Evolutionary conservation across 2,797 vertebrate genomes (phyloP).

Genomic region (Sebastes oblongus): DNA sequence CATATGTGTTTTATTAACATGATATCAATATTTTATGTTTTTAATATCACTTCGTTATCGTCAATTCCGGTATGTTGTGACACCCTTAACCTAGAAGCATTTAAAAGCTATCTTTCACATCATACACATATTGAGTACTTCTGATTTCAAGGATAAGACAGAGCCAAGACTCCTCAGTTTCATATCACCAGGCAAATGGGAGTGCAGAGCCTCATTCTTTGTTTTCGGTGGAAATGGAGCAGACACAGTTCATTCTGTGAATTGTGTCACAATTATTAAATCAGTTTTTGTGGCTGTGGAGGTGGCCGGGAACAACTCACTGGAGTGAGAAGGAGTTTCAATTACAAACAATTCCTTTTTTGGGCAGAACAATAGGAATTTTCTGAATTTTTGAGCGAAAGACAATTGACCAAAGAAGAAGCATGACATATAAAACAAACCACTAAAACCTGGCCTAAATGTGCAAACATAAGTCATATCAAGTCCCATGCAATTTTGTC

Average conservation of each 20-base stretch:
- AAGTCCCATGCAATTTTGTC: not conserved
- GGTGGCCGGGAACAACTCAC: not conserved
- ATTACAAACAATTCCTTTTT: constrained; percentile 32
- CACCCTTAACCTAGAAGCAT: not conserved
- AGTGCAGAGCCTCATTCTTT: not conserved
- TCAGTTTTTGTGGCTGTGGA: not conserved
- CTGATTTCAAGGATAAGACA: not conserved
- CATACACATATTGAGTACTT: not conserved
- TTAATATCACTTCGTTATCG: no score
- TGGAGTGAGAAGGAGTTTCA: not conserved
- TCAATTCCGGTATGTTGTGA: no score
- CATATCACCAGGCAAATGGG: not conserved
- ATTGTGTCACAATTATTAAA: not conserved
- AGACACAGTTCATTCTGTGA: not conserved
- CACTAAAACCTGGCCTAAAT: not conserved
- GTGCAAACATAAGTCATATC: not conserved
- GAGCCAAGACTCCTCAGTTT: not conserved
- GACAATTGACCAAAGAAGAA: not conserved
- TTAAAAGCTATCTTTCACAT: not conserved
- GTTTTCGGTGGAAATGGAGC: not conserved
- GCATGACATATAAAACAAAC: not conserved
- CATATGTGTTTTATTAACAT: no score
- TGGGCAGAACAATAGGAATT: not conserved
- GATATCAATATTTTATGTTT: no score
- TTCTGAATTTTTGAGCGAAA: not conserved